phyloP scores from a whole-genome alignment of 2,113 vertebrate species.

The Daphoenositta chrysoptera region DNA sequence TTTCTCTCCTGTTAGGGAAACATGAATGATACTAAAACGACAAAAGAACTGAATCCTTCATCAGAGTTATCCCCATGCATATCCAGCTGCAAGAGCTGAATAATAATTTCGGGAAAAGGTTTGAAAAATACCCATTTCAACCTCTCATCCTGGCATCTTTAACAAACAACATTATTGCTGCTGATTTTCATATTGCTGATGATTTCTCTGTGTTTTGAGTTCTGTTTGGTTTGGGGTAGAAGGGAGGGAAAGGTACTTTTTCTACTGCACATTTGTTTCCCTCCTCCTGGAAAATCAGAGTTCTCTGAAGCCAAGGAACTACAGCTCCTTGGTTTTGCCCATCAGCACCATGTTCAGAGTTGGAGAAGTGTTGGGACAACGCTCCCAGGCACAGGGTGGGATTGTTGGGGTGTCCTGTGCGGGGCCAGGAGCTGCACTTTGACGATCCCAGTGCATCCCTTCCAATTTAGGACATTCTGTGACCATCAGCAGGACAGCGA shows the following conservation, averaged over 20 bases:
- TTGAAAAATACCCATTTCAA: not conserved
- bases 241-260: not conserved
- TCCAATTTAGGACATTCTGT: not conserved
- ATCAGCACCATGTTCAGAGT: not conserved
- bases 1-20: not conserved
- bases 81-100: not conserved
- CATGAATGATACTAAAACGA: not conserved
- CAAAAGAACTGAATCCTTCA: not conserved
- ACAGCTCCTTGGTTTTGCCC: not conserved
- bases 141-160: not conserved
- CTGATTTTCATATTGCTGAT: not conserved
- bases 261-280: not conserved
- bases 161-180: not conserved
- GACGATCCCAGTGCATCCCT: not conserved
- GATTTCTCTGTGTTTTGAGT: not conserved
- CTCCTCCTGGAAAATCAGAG: not conserved
- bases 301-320: not conserved
- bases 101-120: not conserved
- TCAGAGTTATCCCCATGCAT: not conserved
- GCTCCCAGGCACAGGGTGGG: not conserved
- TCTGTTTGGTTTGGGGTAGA: not conserved
- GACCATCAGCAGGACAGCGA: accelerated
- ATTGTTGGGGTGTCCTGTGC: not conserved
- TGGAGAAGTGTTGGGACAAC: accelerated
- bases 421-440: not conserved